Conservation (phyloP, 2,888 invertebrate species). For the Acanthosoma haemorrhoidale region DNA sequence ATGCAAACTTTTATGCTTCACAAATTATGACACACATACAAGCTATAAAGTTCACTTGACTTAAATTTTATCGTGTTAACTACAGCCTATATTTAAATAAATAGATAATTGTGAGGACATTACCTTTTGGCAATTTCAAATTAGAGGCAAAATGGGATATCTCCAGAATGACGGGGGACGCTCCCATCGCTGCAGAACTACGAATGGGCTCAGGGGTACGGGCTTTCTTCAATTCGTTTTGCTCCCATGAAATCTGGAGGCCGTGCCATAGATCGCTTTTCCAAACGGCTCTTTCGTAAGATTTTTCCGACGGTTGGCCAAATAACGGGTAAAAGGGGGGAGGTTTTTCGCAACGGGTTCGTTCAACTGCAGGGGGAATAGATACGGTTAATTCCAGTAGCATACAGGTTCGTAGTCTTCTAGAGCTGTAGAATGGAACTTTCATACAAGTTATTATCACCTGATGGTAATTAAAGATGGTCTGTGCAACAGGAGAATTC, state of each 20-base stretch:
- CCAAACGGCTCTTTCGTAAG: constrained; percentile 6
- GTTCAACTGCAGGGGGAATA: not conserved
- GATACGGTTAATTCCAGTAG: no score
- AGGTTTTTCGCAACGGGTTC: not conserved
- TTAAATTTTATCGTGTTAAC: no score
- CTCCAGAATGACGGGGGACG: constrained; percentile 20
- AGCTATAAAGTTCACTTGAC: no score
- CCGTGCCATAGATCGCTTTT: not conserved
- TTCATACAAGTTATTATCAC: no score
- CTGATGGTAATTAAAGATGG: no score
- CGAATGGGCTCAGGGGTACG: not conserved
- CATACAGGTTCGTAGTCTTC: no score
- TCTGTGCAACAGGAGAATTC: no score
- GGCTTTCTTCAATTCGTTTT: not conserved
- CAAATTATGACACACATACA: no score
- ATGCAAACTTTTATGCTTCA: no score
- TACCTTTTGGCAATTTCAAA: constrained; percentile 5
- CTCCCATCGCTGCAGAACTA: not conserved
- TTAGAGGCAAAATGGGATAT: constrained; percentile 16
- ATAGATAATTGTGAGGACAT: not conserved
- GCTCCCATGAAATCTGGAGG: constrained; percentile 13
- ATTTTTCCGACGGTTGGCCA: not conserved
- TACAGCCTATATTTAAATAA: no score
- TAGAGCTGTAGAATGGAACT: no score
- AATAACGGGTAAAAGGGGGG: no score